Evolutionary conservation across 2,797 vertebrate species (phyloP), one percentile per base, ranked within the genome.

Genomic region (Gallinago solitaria): DNA sequence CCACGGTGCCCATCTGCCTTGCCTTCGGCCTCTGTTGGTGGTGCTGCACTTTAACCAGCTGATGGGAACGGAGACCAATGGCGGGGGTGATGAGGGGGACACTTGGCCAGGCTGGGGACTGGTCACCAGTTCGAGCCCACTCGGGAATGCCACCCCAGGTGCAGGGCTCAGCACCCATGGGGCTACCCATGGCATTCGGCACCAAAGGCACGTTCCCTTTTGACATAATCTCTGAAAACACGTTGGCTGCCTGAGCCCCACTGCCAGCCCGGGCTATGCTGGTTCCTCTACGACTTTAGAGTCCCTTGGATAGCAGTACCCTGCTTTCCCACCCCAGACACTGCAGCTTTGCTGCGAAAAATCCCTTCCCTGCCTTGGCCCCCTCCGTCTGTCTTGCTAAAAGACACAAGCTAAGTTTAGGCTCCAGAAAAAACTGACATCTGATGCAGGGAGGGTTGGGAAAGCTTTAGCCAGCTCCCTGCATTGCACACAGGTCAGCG

Each of bases 51-150:
- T 76, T 73, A 73, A 53, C 27, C 18, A 21, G 53, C 53, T 56
- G 30, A 27, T 33, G 28, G 60, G 25, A 73, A 35, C 21, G 30
- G 28, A 50, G 23, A 88, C 57, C 45, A 53, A 53, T 18, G 57
- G 28, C 0, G 0, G 71, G 35, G 50, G 4, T 1, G 3, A 41
- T 0, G 1, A 63, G 21, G 4, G 16, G 37, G 5, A 39, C 9
- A 1, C 9, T 24, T 16, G 7, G 51, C 63, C 5, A 4, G 39
- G 53, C 60, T 83, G 24, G 19, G 68, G 47, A 57, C 48, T 1
- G 5, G 60, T 12, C 5, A 1, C 39, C 48, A 48, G 35, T 57
- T 32, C 1, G 0, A 92, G 45, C 12, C 9, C 39, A 25, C 18
- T 14, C 2, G 2, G 10, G 16, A 57, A 9, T 20, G 12, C n/a